Evolutionary conservation across 1,140 invertebrate species (phyloP), one percentile per base, ranked within the genome.

Genomic region (Trissolcus basalis): DNA sequence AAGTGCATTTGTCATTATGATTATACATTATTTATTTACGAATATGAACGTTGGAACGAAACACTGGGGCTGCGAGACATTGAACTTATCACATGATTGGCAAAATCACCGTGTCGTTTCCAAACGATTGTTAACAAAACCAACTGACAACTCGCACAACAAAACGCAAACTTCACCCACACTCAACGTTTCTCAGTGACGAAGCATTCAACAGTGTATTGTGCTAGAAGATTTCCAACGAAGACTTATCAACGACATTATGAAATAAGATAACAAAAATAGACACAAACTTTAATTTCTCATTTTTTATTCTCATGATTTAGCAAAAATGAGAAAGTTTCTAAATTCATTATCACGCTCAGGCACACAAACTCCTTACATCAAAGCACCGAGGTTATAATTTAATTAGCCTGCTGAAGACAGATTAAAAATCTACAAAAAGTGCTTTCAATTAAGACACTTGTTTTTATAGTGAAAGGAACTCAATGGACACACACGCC

Each of bases 161-260:
- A 27, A 27, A 27, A 1, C 12, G 13, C 49, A 0, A 36, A 39
- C 33, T 47, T 39, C 55, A 36, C 56, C 39, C 54, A 59, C 56
- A 59, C 64, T 47, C 32, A 1, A 27, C 19, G 32, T 33, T 50
- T 15, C 35, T 4, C 55, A 51, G 47, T 65, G 61, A 56, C 53
- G 61, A 56, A 56, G 53, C 61, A 56, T 33, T 49, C 51, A 43
- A 65, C 56, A 53, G 56, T 53, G 47, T 51, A 56, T 47, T 55
- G 43, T 36, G 48, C 55, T 56, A 55, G 19, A 1, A 27, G 19
- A 27, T 27, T 27, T 27, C 19, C 1, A 27, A 27, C 19, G 6
- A 27, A 1, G 2, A 6, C 19, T 27, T 27, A 27, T 27, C 19
- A 27, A 27, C 19, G 19, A 27, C 19, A 55, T 65, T 12, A 65